Evolutionary conservation across 2,113 vertebrate genomes (phyloP), one percentile per base, ranked within the genome.

Genomic region (Oenanthe melanoleuca): DNA sequence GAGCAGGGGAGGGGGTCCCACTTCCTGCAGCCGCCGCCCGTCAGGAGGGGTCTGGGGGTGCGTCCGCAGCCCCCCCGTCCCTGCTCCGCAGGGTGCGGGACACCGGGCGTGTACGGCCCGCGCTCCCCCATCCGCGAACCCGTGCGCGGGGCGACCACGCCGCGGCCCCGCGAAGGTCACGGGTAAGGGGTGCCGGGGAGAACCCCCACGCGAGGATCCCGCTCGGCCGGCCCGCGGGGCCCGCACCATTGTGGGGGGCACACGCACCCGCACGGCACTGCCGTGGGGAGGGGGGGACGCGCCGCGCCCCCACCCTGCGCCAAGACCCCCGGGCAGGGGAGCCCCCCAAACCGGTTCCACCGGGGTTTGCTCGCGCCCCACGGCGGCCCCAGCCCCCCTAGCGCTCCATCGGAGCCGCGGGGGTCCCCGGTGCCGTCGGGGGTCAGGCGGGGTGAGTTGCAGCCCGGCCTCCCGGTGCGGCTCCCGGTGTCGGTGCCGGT

Each of bases 331-430:
- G 71, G 90, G 93, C 65, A 28, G 29, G 12, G 53, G 28, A 33
- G 59, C 77, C 77, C 69, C 69, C 66, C 74, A 86, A 92, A 89
- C 93, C 64, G 80, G 93, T 89, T 94, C 89, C 89, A 86, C 93
- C 70, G 55, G 85, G 65, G 50, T 73, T 83, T 86, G 80, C 63
- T 24, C 37, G 47, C 20, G 59, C 80, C 57, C 31, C 59, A 66
- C 37, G 37, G 71, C 71, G 47, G 87, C 53, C 40, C n/a, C 91
- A 26, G 52, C 29, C 57, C 83, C 80, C 28, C 8, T 23, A 57
- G 29, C n/a, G 73, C 66, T 64, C 67, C 50, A 33, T 19, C 4
- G 44, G 42, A 56, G 66, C 65, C 13, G 11, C 59, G 40, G 47
- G 78, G 77, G 78, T 78, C 79, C 50, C 56, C 74, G 52, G 74